These are phyloP conservation scores for Sinocyclocheilus anshuiensis DNA, from an alignment of 2,113 vertebrate species.

Conservation along the genomic window DNA sequence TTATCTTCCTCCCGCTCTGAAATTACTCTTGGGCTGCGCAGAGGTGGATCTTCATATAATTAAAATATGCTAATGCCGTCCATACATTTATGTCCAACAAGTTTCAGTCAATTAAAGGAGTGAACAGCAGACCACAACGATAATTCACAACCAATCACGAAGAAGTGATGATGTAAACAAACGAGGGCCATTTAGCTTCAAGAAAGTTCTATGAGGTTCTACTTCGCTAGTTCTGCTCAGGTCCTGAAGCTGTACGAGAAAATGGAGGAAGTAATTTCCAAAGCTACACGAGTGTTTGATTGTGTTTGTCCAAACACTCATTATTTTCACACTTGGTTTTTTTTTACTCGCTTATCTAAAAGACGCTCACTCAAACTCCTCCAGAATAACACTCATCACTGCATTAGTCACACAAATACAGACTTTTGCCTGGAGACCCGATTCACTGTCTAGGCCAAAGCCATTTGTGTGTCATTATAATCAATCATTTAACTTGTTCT, in stretches of 20 bases:
- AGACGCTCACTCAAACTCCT: slow-evolving; percentile 18
- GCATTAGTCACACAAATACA: slow-evolving; percentile 16
- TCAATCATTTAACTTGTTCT: slow-evolving; percentile 37
- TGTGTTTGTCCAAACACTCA: slow-evolving; percentile 39
- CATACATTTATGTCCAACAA: slow-evolving; percentile 60
- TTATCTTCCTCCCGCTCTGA: slow-evolving; percentile 37
- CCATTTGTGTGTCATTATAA: slow-evolving; percentile 20
- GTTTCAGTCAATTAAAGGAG: slow-evolving; percentile 60
- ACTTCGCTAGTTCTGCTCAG: slow-evolving; percentile 30
- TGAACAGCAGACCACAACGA: slow-evolving; percentile 45
- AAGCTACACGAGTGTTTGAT: slow-evolving; percentile 37
- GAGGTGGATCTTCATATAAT: slow-evolving; percentile 54
- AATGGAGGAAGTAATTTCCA: slow-evolving; percentile 22
- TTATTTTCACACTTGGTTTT: slow-evolving; percentile 22
- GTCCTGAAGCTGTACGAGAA: slow-evolving; percentile 22
- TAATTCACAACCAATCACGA: slow-evolving; percentile 47
- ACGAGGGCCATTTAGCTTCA: slow-evolving; percentile 28
- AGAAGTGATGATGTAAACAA: slow-evolving; percentile 38
- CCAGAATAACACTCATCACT: slow-evolving; percentile 26
- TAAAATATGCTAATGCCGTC: slow-evolving; percentile 63
- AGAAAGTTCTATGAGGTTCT: slow-evolving; percentile 21
- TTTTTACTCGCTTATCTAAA: neutral
- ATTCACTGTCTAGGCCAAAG: slow-evolving; percentile 38
- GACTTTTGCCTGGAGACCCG: slow-evolving; percentile 31
- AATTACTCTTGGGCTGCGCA: slow-evolving; percentile 44